Percentiles rank a stretch among this genome's conserved stretches.
These are phyloP conservation scores for Eulithis testata DNA, from an alignment of 2,888 invertebrate genomes.

Conservation along the genomic window DNA sequence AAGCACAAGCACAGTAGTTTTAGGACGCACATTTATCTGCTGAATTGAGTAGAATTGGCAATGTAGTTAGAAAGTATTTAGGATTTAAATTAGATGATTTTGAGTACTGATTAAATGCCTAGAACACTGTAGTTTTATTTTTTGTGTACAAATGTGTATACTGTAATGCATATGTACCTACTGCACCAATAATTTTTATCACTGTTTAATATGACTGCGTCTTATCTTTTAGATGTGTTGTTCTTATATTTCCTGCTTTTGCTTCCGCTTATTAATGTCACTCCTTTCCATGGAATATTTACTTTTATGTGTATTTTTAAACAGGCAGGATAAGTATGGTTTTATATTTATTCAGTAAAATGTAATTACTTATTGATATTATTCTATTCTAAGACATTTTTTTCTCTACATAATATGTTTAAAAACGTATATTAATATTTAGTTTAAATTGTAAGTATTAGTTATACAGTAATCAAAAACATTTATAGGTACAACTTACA, in stretches of 20 bases:
- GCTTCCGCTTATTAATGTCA: conserved; percentile 61
- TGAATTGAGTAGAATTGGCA: conserved; percentile 25
- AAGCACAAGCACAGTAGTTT: conserved; percentile 53
- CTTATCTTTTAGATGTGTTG: conserved; percentile 48
- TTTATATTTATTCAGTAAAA: not conserved
- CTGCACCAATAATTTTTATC: conserved; percentile 44
- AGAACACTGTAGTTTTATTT: conserved; percentile 29
- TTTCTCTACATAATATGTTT: no score
- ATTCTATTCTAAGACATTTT: no score
- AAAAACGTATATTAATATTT: no score
- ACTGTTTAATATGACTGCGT: conserved; percentile 47
- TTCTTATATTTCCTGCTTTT: conserved; percentile 65
- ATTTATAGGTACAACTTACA: no score
- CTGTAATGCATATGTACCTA: conserved; percentile 27
- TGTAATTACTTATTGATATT: no score
- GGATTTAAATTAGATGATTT: conserved; percentile 14
- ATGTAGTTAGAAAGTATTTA: conserved; percentile 29
- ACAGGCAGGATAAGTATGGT: conserved; percentile 43
- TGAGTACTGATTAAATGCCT: conserved; percentile 12
- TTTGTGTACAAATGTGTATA: conserved; percentile 31
- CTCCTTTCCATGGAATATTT: conserved; percentile 26
- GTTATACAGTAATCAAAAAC: no score
- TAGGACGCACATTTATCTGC: conserved; percentile 36
- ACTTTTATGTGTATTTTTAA: conserved; percentile 32
- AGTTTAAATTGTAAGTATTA: no score